These are phyloP conservation scores for Acronicta leporina DNA, from an alignment of 2,888 invertebrate genomes.

Conservation along the genomic window DNA sequence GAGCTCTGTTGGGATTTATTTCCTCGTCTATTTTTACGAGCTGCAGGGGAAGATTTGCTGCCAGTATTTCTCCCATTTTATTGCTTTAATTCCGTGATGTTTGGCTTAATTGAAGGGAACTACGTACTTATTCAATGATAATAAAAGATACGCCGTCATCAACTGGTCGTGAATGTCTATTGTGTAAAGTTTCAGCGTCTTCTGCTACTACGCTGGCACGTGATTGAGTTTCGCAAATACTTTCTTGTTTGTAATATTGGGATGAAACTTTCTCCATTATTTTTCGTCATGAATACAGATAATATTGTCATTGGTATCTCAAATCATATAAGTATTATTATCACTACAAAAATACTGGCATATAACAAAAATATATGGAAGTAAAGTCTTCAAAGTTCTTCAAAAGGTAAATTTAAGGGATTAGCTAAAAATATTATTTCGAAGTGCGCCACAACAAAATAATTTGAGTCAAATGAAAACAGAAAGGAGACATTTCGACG, in stretches of 20 bases:
- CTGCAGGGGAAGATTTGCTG: conserved; percentile 40
- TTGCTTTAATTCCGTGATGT: conserved; percentile 15
- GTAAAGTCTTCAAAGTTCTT: too few relatives aligned
- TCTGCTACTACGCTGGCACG: conserved; percentile 25
- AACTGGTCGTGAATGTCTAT: conserved; percentile 13
- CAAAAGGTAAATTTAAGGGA: conserved; percentile 22
- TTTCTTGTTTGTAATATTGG: conserved; percentile 47
- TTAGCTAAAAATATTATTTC: conserved; percentile 27
- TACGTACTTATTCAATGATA: conserved; percentile 27
- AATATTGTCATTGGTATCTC: conserved; percentile 10
- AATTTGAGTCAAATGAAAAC: conserved; percentile 33
- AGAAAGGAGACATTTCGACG: conserved; percentile 8
- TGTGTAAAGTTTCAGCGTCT: conserved; percentile 28
- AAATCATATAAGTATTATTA: too few relatives aligned
- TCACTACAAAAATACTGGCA: too few relatives aligned
- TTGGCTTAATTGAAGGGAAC: conserved; percentile 16
- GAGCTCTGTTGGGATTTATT: conserved; percentile 28
- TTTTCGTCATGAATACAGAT: conserved; percentile 41
- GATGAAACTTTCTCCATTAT: conserved; percentile 44
- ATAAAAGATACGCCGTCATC: conserved; percentile 15
- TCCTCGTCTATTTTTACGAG: conserved; percentile 35
- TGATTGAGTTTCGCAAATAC: conserved; percentile 45
- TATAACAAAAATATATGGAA: too few relatives aligned
- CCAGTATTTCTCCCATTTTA: conserved; percentile 27
- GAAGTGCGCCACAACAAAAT: conserved; percentile 15